Evolutionary conservation across 2,888 invertebrate species (phyloP).

Genomic region (Fabriciana adippe): DNA sequence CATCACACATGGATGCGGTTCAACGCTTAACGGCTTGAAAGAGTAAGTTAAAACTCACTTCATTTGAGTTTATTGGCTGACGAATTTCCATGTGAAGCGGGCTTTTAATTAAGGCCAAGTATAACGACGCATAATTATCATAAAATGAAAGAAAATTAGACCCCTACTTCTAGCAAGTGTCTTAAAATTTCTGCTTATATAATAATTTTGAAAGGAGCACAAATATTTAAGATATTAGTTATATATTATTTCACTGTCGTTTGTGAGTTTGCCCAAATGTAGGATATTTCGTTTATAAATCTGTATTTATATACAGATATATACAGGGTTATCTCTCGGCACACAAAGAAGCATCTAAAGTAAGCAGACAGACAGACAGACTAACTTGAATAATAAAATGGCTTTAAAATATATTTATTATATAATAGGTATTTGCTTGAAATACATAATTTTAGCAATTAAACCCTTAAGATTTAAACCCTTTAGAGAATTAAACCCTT

Average conservation of each 20-base stretch:
- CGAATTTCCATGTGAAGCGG: constrained; percentile 7
- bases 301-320: too few species aligned
- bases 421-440: too few species aligned
- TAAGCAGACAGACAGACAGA: neutral
- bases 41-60: constrained; percentile 23
- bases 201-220: neutral
- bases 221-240: neutral
- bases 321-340: too few species aligned
- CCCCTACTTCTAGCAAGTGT: neutral
- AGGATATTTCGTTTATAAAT: too few species aligned
- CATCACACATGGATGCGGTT: constrained; percentile 17
- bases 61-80: constrained; percentile 19
- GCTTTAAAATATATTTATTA: neutral
- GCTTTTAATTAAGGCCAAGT: constrained; percentile 18
- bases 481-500: too few species aligned
- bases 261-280: too few species aligned
- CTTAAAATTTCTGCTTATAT: neutral
- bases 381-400: neutral
- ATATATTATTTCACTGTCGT: too few species aligned
- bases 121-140: constrained; percentile 7
- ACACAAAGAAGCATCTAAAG: too few species aligned
- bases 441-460: too few species aligned
- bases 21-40: constrained; percentile 20
- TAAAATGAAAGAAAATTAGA: constrained; percentile 10
- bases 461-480: too few species aligned